Evolutionary conservation across 2,888 invertebrate species (phyloP), one percentile per base, ranked within the genome.

Genomic region (Tanytarsus gracilentus): DNA sequence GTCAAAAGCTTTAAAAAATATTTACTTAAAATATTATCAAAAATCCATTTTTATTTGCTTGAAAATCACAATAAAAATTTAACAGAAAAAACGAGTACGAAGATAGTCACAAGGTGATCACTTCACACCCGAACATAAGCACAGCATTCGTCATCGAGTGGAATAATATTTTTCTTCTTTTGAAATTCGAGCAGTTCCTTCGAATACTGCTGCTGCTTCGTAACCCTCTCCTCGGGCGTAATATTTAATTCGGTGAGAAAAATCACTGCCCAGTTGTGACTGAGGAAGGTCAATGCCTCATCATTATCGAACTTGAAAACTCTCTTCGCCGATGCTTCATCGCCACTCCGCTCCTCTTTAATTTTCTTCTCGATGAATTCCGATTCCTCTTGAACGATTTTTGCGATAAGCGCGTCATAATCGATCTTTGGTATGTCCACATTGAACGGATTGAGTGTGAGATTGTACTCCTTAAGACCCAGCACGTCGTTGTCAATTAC

Each of bases 171-270:
- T 11, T 44, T 44, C 23, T 8, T 5, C n/a, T 44, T 44, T 7
- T 44, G 44, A 44, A 44, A 44, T 6, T 16, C 44, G 11, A 44
- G n/a, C 4, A 44, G 11, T 8, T 44, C 23, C 9, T 23, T 4
- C 1, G 44, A 8, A 44, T 44, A 44, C 21, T 8, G 7, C 5
- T 44, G 18, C 23, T 44, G 11, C 44, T 44, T 44, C n/a, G 18
- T 23, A 16, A 23, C 21, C 9, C 18, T 44, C 23, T 44, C 44
- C 11, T 44, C 44, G 4, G 16, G 18, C 1, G 44, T 11, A 18
- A 44, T 44, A 18, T 44, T 44, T 23, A 44, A 18, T 44, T 44
- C 44, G 11, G 44, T 44, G 21, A 44, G 44, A 21, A 44, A 44
- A 21, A 44, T 44, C 2, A 18, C 18, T 8, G 44, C 44, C 44